Evolutionary conservation across 2,113 vertebrate genomes (phyloP), one percentile per base, ranked within the genome.

Genomic region (Tretioscincus oriximinensis): DNA sequence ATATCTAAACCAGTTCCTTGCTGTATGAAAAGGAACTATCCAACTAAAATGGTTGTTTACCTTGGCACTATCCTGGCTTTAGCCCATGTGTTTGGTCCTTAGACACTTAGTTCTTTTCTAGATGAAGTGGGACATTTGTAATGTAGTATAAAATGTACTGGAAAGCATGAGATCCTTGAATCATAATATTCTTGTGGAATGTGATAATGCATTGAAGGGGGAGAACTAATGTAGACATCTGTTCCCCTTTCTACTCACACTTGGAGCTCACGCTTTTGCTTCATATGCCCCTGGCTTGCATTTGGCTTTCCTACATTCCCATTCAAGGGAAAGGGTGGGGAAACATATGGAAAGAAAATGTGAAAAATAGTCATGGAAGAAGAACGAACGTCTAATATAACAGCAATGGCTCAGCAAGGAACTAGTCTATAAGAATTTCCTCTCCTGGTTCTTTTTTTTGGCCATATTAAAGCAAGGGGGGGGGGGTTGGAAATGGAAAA

Each of bases 231-330:
- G 49, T 85, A 85, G 78, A 73, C 61, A 29, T 49, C 81, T 88
- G 88, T 86, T 73, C 72, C 73, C 54, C 49, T 49, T 81, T 58
- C 51, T 26, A 16, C 21, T 80, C 87, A 73, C 93, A 94, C 93
- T 89, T 94, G 92, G 86, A 93, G 70, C 84, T 93, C 83, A 83
- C 84, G 87, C 85, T 87, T 88, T 84, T 91, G 75, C 79, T 86
- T 58, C 76, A 89, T 81, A 87, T 90, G 88, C 84, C 89, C 24
- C 78, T 90, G 86, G n/a, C 76, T 90, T 81, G 71, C 81, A 90
- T 87, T 86, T 90, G 77, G 83, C 91, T 90, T 91, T 81, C 85
- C 88, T 92, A 90, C 88, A 91, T 89, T 85, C 73, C 85, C 74
- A 76, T 29, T 88, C 75, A 72, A 77, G 78, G 89, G 87, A 87